Base-by-base conservation (phyloP, 2,113 vertebrate species). In the Centrocercus urophasianus region DNA sequence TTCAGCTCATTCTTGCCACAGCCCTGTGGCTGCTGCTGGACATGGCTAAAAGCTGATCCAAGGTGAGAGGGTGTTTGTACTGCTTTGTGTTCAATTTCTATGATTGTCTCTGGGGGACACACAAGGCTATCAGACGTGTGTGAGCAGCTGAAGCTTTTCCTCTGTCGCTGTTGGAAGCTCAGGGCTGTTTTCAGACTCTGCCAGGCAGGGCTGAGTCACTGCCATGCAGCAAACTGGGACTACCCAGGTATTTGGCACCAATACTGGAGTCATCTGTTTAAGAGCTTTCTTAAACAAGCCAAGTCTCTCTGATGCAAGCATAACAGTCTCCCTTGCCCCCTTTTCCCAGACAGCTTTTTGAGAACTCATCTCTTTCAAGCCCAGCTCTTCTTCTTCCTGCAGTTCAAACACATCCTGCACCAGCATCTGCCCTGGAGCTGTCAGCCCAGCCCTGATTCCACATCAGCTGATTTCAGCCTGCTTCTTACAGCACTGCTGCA, bases 201-300 rank as follows among this genome's bases (percentile, higher is more conserved):
- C 94, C 89, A 95, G 82, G 64, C 79, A 89, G 85, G 89, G 94
- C 90, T 95, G 94, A 95, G 95, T 96, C 96, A 95, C 84, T 78
- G 90, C 95, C 94, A 91, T 93, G 93, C 94, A 95, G 96, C 96
- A 96, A 95, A 92, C 95, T 86, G 95, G 95, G 94, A 42, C 94
- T 95, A 91, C 94, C 95, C 96, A 93, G 93, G 90, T 96, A 95
- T 72, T 90, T 95, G 96, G 95, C 94, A 93, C 42, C 32, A 85
- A 72, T 88, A 81, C 72, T 91, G 0, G 5, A 89, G 92, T 95
- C 93, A 96, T 95, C 96, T 94, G 90, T 86, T 95, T 88, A 83
- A 91, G 73, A 96, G 87, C 80, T 71, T 64, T 75, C 42, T 64
- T 47, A 90, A 92, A 90, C 65, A 92, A 93, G 88, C 75, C 75